Percentiles rank a stretch among this genome's conserved stretches.
These are phyloP conservation scores for Lycodopsis pacificus DNA, from an alignment of 2,797 vertebrate species.

Conservation along the genomic window DNA sequence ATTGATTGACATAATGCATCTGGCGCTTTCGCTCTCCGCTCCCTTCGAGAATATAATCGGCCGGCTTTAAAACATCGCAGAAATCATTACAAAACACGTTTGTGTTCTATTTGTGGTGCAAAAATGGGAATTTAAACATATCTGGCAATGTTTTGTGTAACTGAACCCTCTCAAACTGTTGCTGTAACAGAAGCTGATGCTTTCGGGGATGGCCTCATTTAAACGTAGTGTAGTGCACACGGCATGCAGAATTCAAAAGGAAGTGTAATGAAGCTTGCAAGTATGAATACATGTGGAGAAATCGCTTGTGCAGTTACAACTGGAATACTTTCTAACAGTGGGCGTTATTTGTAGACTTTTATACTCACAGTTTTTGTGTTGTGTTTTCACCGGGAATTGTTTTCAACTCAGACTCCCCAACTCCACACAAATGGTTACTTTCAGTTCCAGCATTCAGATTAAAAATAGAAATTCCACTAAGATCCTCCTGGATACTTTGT, in stretches of 20 bases:
- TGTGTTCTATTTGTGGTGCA: conserved; percentile 3
- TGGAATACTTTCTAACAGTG: neutral
- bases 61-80: conserved; percentile 17
- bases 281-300: neutral
- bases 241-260: conserved; percentile 18
- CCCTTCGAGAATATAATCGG: conserved; percentile 17
- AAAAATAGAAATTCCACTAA: neutral
- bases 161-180: conserved; percentile 4
- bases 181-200: neutral
- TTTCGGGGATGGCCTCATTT: neutral
- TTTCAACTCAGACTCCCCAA: neutral
- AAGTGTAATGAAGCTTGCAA: neutral
- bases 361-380: neutral
- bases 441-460: neutral
- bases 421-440: neutral
- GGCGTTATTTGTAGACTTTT: neutral
- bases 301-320: neutral
- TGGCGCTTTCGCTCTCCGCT: conserved; percentile 12
- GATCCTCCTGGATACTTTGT: neutral
- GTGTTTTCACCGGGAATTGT: neutral
- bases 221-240: neutral
- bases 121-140: conserved; percentile 4
- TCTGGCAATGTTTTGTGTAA: conserved; percentile 11
- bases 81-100: conserved; percentile 39
- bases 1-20: conserved; percentile 44